phyloP scores from a whole-genome alignment of 2,113 vertebrate genomes.

The Gallinago jamesoni region DNA sequence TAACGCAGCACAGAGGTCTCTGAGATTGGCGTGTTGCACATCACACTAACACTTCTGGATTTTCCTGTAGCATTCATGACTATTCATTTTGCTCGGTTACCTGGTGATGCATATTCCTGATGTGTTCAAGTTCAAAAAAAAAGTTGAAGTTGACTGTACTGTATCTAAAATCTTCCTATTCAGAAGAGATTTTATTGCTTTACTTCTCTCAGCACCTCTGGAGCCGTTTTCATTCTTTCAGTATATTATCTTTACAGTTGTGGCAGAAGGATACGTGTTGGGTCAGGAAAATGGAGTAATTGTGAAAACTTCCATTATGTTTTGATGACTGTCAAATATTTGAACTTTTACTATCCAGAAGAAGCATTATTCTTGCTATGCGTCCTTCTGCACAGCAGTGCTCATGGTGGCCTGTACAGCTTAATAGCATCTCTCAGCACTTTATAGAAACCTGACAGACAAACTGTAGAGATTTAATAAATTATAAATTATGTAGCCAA shows the following conservation, averaged over 20 bases:
- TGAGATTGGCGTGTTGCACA: not conserved
- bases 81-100: not conserved
- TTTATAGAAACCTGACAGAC: not conserved
- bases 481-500: not conserved
- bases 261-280: not conserved
- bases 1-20: not conserved
- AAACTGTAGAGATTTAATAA: not conserved
- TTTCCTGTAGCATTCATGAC: not conserved
- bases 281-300: not conserved
- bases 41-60: not conserved
- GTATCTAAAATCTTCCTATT: not conserved
- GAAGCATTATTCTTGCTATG: not conserved
- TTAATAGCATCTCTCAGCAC: rapidly evolving
- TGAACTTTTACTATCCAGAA: not conserved
- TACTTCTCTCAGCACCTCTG: not conserved
- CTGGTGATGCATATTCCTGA: not conserved
- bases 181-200: not conserved
- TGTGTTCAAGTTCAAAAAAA: not conserved
- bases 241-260: not conserved
- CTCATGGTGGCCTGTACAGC: not conserved
- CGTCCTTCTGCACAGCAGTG: not conserved
- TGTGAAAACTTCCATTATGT: not conserved
- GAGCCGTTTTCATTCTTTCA: not conserved
- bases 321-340: not conserved
- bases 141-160: not conserved